A percentile compares a stretch with the other conserved stretches of the same genome.
These are phyloP conservation scores for Neelides sp. DNA, from an alignment of 1,140 invertebrate genomes.

Conservation along the genomic window DNA sequence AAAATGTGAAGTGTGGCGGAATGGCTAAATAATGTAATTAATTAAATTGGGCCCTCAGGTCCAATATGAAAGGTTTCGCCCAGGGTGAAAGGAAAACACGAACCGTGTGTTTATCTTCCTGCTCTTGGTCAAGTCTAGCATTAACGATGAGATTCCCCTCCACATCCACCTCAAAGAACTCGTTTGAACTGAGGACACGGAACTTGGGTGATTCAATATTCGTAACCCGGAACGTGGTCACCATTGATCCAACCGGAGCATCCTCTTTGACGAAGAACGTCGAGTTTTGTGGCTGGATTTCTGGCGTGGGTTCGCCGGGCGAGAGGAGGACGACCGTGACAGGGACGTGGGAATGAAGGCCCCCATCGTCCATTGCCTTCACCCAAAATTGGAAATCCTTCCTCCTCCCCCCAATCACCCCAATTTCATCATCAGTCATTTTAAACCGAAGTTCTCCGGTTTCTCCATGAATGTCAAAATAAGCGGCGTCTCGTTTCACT, in stretches of 20 bases:
- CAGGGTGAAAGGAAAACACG: neutral
- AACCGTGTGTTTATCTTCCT: slow-evolving; percentile 29
- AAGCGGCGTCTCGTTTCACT: slow-evolving; percentile 23
- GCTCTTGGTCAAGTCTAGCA: slow-evolving; percentile 27
- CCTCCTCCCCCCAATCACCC: slow-evolving; percentile 18
- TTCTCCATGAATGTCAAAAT: slow-evolving; percentile 29
- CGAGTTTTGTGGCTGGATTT: slow-evolving; percentile 30
- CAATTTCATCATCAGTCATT: slow-evolving; percentile 22
- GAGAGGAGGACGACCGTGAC: slow-evolving; percentile 27
- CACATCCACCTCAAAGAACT: slow-evolving; percentile 29
- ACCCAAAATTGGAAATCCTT: slow-evolving; percentile 30
- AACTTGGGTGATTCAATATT: slow-evolving; percentile 26
- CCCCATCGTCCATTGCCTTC: slow-evolving; percentile 27
- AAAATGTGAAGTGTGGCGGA: neutral
- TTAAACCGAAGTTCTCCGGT: slow-evolving; percentile 27
- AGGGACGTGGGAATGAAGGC: slow-evolving; percentile 27
- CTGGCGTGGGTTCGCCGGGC: slow-evolving; percentile 22
- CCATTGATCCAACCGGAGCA: slow-evolving; percentile 26
- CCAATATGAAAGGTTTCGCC: neutral
- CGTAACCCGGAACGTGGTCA: slow-evolving; percentile 28
- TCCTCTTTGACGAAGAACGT: slow-evolving; percentile 31
- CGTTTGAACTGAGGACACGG: slow-evolving; percentile 29
- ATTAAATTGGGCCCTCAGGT: neutral
- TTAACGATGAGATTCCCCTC: slow-evolving; percentile 27
- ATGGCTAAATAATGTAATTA: neutral